These are phyloP conservation scores for Gadopsis marmoratus DNA, from an alignment of 2,797 vertebrate genomes.

Conservation along the genomic window DNA sequence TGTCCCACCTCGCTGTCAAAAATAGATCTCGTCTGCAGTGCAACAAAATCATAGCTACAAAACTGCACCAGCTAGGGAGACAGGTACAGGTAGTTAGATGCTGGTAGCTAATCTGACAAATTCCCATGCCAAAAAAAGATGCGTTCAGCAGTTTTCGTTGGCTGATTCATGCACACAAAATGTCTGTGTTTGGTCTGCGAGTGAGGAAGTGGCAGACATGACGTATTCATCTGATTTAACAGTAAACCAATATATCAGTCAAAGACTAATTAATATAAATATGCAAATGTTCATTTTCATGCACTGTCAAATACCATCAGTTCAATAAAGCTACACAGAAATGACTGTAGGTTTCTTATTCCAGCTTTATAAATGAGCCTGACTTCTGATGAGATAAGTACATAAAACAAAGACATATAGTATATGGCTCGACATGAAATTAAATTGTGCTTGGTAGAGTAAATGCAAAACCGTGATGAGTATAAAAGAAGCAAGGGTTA, in stretches of 20 bases:
- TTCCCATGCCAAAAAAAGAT: neutral
- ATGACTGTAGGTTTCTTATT: neutral
- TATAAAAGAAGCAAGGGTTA: neutral
- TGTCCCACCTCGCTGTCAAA: constrained; percentile 28
- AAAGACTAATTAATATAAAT: constrained; percentile 8
- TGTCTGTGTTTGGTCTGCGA: neutral
- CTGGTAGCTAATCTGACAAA: neutral
- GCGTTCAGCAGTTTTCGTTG: neutral
- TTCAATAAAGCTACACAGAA: constrained; percentile 1
- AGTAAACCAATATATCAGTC: constrained; percentile 1
- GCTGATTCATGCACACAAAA: neutral
- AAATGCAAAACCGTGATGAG: neutral
- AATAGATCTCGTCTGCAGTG: constrained; percentile 16
- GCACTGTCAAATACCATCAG: neutral
- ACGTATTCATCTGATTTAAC: neutral
- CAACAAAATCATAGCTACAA: constrained; percentile 20
- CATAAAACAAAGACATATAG: neutral
- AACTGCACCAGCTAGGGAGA: neutral
- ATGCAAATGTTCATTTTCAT: constrained; percentile 21
- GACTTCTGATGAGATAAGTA: neutral
- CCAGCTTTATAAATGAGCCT: neutral
- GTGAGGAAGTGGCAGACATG: neutral
- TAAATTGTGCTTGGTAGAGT: neutral
- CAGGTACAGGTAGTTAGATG: constrained; percentile 4
- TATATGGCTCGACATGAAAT: neutral